Evolutionary conservation across 2,888 invertebrate genomes (phyloP).

Genomic region (Sussaba pulchella): DNA sequence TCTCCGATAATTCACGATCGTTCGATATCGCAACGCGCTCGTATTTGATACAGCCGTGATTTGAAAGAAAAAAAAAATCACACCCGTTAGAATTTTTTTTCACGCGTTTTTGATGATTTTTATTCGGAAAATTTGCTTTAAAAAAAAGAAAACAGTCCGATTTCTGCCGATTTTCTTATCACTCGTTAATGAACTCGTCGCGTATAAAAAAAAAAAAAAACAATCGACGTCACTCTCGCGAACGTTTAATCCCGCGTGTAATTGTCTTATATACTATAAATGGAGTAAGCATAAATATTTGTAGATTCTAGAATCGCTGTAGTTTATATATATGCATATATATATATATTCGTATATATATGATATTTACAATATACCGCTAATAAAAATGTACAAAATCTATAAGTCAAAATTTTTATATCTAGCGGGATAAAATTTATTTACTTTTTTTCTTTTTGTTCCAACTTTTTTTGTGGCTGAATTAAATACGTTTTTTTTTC

Average conservation of each 20-base stretch:
- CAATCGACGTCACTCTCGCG: constrained; percentile 55
- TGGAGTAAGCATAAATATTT: constrained; percentile 75
- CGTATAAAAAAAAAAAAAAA: constrained; percentile 69
- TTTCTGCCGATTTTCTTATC: constrained; percentile 18
- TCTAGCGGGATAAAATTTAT: constrained; percentile 44
- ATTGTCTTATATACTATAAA: constrained; percentile 74
- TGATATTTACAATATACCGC: constrained; percentile 66
- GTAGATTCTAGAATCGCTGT: constrained; percentile 64
- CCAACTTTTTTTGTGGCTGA: constrained; percentile 33
- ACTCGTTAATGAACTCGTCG: constrained; percentile 48
- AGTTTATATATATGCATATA: constrained; percentile 57
- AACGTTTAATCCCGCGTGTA: constrained; percentile 70
- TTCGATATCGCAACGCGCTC: background rate
- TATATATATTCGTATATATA: constrained; percentile 8
- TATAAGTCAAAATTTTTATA: constrained; percentile 64
- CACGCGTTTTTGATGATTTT: no score
- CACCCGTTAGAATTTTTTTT: no score
- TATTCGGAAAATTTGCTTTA: background rate
- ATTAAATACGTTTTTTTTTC: constrained; percentile 42
- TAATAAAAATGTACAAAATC: constrained; percentile 77
- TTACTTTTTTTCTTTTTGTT: constrained; percentile 37
- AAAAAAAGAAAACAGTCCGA: constrained; percentile 23
- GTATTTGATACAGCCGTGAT: constrained; percentile 7
- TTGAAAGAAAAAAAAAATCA: background rate
- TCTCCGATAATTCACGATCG: background rate